phyloP scores from a whole-genome alignment of 2,113 vertebrate species.

The Hippocampus mohnikei region DNA sequence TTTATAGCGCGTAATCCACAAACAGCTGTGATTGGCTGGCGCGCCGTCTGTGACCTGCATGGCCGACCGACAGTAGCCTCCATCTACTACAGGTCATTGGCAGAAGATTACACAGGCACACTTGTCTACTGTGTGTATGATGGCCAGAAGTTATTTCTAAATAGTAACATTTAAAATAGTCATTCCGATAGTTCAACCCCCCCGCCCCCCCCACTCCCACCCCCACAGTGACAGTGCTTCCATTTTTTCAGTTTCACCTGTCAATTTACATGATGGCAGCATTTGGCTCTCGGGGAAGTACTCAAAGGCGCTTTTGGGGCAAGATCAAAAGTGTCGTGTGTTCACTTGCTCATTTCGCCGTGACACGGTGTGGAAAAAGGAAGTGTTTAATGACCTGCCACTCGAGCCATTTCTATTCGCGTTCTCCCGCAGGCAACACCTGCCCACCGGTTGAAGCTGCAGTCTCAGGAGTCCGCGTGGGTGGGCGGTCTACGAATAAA shows the following conservation, averaged over 20 bases:
- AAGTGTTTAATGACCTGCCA: conserved; percentile 41
- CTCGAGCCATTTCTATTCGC: conserved; percentile 27
- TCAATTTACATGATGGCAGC: background rate
- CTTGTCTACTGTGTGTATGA: background rate
- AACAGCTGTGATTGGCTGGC: conserved; percentile 25
- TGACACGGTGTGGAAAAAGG: conserved; percentile 26
- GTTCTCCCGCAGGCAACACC: conserved; percentile 2
- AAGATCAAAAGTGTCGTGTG: background rate
- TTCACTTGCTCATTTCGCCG: background rate
- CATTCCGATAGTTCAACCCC: too few relatives aligned
- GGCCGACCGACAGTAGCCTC: conserved; percentile 45
- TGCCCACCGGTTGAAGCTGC: conserved; percentile 29
- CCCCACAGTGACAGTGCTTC: too few relatives aligned
- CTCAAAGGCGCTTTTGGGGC: too few relatives aligned
- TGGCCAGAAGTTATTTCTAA: too few relatives aligned
- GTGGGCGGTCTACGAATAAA: background rate
- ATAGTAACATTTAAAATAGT: too few relatives aligned
- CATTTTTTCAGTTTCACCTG: background rate
- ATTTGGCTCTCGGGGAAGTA: too few relatives aligned
- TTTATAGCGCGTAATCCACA: conserved; percentile 3
- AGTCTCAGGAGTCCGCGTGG: background rate
- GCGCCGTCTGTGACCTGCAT: conserved; percentile 16
- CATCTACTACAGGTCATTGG: conserved; percentile 48
- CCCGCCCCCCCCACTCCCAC: too few relatives aligned
- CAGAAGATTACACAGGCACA: conserved; percentile 37